Percentiles rank a stretch among this genome's conserved stretches.
phyloP scores from a whole-genome alignment of 2,113 vertebrate genomes.

The Okapia johnstoni region DNA sequence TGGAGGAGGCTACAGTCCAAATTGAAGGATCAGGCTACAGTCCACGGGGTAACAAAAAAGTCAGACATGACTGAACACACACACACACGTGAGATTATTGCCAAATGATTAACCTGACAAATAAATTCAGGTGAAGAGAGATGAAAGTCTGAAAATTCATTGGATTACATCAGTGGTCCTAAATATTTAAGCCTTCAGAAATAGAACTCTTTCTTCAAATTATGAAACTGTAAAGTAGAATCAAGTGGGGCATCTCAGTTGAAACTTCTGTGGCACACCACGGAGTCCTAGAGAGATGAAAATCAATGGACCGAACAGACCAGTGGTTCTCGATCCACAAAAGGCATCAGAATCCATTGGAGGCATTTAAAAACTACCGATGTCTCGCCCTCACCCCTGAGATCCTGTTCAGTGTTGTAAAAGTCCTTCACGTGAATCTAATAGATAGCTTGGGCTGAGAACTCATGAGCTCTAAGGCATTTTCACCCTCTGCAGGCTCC shows the following conservation, averaged over 20 bases:
- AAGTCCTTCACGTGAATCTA: not conserved
- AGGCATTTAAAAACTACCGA: not conserved
- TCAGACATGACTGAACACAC: not conserved
- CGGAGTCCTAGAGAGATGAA: not conserved
- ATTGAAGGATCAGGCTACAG: not conserved
- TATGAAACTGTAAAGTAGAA: not conserved
- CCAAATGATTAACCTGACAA: not conserved
- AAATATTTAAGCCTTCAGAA: not conserved
- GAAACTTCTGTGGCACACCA: not conserved
- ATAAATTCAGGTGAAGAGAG: not conserved
- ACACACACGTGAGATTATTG: not conserved
- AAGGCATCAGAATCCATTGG: not conserved
- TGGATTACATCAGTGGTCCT: not conserved
- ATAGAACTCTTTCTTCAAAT: not conserved
- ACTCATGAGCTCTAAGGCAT: not conserved
- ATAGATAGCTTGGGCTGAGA: not conserved
- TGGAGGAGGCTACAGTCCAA: not conserved
- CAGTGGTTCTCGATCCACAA: not conserved
- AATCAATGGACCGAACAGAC: constrained; percentile 3
- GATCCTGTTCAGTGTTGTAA: not conserved
- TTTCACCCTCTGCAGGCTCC: not conserved
- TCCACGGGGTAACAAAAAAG: not conserved
- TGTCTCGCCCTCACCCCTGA: not conserved
- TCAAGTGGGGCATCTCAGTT: not conserved
- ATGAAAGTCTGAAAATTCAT: not conserved